Percentiles rank a stretch among this genome's conserved stretches.
phyloP scores from a whole-genome alignment of 2,113 vertebrate species.

The Sinocyclocheilus grahami region DNA sequence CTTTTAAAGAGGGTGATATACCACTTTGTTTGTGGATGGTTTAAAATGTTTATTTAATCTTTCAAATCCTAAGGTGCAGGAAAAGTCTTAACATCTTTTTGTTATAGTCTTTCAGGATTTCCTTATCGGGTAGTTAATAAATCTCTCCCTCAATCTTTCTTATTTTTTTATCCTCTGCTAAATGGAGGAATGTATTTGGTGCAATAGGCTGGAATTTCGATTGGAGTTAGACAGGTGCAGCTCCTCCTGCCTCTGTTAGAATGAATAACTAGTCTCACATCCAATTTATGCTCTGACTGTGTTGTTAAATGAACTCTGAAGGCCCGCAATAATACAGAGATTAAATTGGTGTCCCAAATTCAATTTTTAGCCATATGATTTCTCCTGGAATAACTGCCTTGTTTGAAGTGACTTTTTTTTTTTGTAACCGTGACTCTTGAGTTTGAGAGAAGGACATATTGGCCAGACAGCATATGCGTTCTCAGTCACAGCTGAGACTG shows the following conservation, averaged over 20 bases:
- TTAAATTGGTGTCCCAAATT: conserved; percentile 15
- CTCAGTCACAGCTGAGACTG: conserved; percentile 54
- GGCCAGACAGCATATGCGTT: conserved; percentile 55
- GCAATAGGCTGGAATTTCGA: conserved; percentile 10
- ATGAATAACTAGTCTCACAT: conserved; percentile 32
- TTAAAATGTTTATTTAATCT: too few relatives aligned
- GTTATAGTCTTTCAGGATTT: not conserved
- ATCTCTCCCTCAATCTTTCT: conserved; percentile 12
- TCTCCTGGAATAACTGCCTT: conserved; percentile 23
- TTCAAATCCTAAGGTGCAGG: not conserved
- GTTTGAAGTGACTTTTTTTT: conserved; percentile 35
- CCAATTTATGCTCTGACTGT: conserved; percentile 26
- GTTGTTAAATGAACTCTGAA: conserved; percentile 34
- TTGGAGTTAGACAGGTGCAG: conserved; percentile 18
- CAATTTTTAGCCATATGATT: conserved; percentile 20
- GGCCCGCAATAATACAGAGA: not conserved
- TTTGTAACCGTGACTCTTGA: too few relatives aligned
- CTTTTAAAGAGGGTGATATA: too few relatives aligned
- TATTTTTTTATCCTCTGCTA: not conserved
- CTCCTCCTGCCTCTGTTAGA: conserved; percentile 4
- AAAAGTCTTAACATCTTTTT: not conserved
- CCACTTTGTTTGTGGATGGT: too few relatives aligned
- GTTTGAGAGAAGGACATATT: conserved; percentile 33
- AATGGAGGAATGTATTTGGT: conserved; percentile 18
- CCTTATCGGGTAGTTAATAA: not conserved